Percentiles rank a stretch among this genome's conserved stretches.
phyloP scores from a whole-genome alignment of 2,113 vertebrate genomes.

The Cnemophilus loriae region DNA sequence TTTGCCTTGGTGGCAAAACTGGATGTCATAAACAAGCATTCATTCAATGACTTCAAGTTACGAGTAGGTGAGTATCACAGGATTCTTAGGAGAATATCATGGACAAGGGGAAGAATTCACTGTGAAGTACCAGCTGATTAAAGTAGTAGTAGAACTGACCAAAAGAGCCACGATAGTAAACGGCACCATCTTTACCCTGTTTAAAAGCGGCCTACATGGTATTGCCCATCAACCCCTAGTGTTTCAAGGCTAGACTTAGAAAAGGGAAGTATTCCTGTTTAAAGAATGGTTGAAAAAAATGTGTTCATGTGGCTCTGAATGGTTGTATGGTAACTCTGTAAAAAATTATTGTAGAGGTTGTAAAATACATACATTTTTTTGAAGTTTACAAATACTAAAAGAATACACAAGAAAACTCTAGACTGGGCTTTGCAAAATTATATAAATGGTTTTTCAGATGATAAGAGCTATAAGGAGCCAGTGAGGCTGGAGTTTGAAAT shows the following conservation, averaged over 20 bases:
- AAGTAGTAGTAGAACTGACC: background rate
- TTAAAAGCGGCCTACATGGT: background rate
- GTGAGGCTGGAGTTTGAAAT: background rate
- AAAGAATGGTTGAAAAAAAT: background rate
- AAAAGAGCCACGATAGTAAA: background rate
- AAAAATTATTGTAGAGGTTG: background rate
- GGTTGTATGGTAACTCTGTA: background rate
- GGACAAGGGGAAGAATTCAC: background rate
- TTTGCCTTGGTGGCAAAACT: slow-evolving; percentile 94
- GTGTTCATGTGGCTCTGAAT: background rate
- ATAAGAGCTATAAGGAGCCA: background rate
- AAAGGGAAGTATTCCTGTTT: background rate
- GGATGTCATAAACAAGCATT: slow-evolving; percentile 97
- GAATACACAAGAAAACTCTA: background rate
- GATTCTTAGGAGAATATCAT: background rate
- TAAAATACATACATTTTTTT: background rate
- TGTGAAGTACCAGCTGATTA: background rate
- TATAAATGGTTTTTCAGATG: background rate
- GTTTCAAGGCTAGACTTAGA: background rate
- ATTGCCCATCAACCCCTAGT: background rate
- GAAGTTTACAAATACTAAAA: background rate
- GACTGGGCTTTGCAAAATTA: background rate
- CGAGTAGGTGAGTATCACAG: slow-evolving; percentile 84
- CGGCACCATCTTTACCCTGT: background rate
- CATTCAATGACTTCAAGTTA: slow-evolving; percentile 97